phyloP scores from a whole-genome alignment of 2,888 invertebrate genomes.

The Crioceris asparagi region DNA sequence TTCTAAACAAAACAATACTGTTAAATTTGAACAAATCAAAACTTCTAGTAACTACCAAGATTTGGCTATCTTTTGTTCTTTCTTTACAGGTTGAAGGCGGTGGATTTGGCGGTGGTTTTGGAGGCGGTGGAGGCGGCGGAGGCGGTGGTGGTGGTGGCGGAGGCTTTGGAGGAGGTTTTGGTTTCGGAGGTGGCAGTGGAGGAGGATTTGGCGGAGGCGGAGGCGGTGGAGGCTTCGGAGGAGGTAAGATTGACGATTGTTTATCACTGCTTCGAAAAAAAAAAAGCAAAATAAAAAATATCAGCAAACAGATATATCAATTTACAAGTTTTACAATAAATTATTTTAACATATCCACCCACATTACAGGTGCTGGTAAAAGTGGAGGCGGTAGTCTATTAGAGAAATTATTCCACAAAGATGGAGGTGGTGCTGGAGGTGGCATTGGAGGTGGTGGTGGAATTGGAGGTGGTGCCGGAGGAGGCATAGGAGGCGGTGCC shows the following conservation, averaged over 20 bases:
- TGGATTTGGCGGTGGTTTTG: slow-evolving; percentile 8
- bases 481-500: slow-evolving; percentile 4
- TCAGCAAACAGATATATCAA: too few relatives aligned
- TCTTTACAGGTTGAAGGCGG: too few relatives aligned
- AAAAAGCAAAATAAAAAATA: slow-evolving; percentile 2
- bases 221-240: slow-evolving; percentile 5
- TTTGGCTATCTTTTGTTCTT: too few relatives aligned
- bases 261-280: background rate
- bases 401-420: too few relatives aligned
- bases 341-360: too few relatives aligned
- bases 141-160: slow-evolving; percentile 6
- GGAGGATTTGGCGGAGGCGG: slow-evolving; percentile 9
- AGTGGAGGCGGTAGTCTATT: too few relatives aligned
- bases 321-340: too few relatives aligned
- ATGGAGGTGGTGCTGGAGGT: slow-evolving; percentile 6
- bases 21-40: too few relatives aligned
- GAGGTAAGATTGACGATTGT: slow-evolving; percentile 1
- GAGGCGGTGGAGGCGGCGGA: slow-evolving; percentile 6
- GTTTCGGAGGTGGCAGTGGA: slow-evolving; percentile 6
- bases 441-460: slow-evolving; percentile 8
- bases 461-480: slow-evolving; percentile 2
- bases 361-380: too few relatives aligned
- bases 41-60: too few relatives aligned
- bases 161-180: slow-evolving; percentile 7
- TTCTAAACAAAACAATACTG: too few relatives aligned